Evolutionary conservation across 2,113 vertebrate species (phyloP), one percentile per base, ranked within the genome.

Genomic region (Kobus ellipsiprymnus): DNA sequence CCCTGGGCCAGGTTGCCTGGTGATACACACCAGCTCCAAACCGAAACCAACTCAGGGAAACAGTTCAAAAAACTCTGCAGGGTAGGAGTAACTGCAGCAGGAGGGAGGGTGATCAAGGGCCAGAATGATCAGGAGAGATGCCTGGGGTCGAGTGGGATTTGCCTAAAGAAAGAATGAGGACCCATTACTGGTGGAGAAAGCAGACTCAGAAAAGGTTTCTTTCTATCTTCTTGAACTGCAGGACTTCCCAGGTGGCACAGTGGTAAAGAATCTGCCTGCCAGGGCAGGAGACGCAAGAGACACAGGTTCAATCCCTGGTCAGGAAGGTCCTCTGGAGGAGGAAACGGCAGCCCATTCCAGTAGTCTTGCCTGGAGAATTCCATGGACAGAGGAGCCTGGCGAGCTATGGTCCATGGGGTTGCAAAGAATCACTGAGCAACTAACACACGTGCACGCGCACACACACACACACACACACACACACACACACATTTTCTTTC

Each of bases 61-160:
- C 62, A 81, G 21, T 54, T 46, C 62, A 10, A 93, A 55, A 78
- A 78, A n/a, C 3, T 21, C 10, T 9, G 15, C 33, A 1, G 15
- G 4, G 12, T 6, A 40, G 19, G 3, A 25, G 9, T 59, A 33
- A 77, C 59, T 77, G 40, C 46, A 57, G 84, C 55, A 21, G 9
- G 23, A 44, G n/a, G 25, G 44, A 85, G 62, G 36, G 33, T 40
- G 1, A 77, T 13, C 4, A n/a, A 44, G 84, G 57, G 46, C 84
- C 84, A 67, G 85, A 87, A 90, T 84, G 80, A 87, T 96, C 91
- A 29, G 21, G 87, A 44, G 88, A 64, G 48, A 15, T 8, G 4
- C 9, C 27, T 55, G 30, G 8, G 25, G 1, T 4, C 3, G 2
- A 83, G 84, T 60, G 29, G 30, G n/a, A 11, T 67, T 94, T 90